Evolutionary conservation across 2,888 invertebrate species (phyloP), one percentile per base, ranked within the genome.

Genomic region (Rhabditoides inermis): DNA sequence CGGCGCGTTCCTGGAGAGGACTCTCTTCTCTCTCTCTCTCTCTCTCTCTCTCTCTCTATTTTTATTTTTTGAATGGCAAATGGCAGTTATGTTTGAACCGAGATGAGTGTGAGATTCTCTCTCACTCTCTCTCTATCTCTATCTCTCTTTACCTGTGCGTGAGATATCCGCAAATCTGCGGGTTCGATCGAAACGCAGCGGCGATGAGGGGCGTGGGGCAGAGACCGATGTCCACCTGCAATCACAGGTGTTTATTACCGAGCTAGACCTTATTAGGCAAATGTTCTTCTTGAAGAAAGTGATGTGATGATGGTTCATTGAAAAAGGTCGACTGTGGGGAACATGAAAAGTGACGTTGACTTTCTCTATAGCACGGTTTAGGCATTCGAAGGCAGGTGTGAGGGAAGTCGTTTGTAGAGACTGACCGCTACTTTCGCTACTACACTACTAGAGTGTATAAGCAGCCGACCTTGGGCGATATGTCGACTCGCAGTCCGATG

Each of bases 121-220:
- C n/a, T 42, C 23, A 20, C 23, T 12, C 18, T 4, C 2, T 42
- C 5, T 22, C 10, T n/a, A 23, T n/a, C 2, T 12, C n/a, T 22
- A 20, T 12, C 32, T 30, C 22, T 12, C 30, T 6, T 20, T 20
- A 40, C 40, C 40, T 7, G 7, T 40, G 40, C 40, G 40, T 40
- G 40, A 40, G 40, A 42, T 56, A 64, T 7, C 52, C 58, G 37
- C 60, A 65, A 27, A 66, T 65, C 15, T 62, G 57, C 0, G 68
- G 55, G 6, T 55, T 58, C 22, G 60, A 61, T 36, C 58, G 50
- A 41, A 57, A 65, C 12, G 68, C 65, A 7, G 70, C 69, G 7
- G 65, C 66, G 41, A 71, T 68, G n/a, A 71, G 50, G 2, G 70
- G 61, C 0, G 70, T 64, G 0, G 70, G 69, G 3, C 68, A 63